These are phyloP conservation scores for Geococcyx californianus DNA, from an alignment of 2,113 vertebrate genomes.

Conservation along the genomic window DNA sequence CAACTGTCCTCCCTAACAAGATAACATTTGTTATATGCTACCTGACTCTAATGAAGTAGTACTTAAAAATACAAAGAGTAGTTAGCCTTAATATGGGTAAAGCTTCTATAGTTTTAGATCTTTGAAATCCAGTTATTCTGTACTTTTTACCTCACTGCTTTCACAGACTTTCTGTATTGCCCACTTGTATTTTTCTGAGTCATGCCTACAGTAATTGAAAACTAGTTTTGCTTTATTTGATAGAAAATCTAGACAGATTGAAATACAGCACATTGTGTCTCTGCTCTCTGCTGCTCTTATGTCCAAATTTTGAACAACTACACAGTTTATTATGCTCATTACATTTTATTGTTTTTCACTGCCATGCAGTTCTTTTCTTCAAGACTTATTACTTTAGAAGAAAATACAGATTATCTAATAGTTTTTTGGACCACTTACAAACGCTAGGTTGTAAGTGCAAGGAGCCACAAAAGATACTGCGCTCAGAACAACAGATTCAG, in stretches of 20 bases:
- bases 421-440: not conserved
- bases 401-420: not conserved
- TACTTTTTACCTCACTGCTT: not conserved
- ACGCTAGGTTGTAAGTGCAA: not conserved
- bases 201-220: not conserved
- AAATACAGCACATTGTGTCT: not conserved
- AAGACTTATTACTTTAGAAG: not conserved
- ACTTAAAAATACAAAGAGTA: not conserved
- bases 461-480: not conserved
- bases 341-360: not conserved
- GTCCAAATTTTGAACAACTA: not conserved
- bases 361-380: not conserved
- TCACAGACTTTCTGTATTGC: not conserved
- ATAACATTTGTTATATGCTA: not conserved
- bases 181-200: slow-evolving; percentile 26
- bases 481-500: not conserved
- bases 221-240: not conserved
- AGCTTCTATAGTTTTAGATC: not conserved
- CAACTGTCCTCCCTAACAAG: not conserved
- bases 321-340: not conserved
- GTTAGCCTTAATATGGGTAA: slow-evolving; percentile 8
- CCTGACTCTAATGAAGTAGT: not conserved
- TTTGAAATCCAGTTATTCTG: slow-evolving; percentile 40
- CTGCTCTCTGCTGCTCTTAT: not conserved
- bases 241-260: slow-evolving; percentile 22